Base-by-base conservation (phyloP, 2,113 vertebrate species). In the Calidris pugnax region DNA sequence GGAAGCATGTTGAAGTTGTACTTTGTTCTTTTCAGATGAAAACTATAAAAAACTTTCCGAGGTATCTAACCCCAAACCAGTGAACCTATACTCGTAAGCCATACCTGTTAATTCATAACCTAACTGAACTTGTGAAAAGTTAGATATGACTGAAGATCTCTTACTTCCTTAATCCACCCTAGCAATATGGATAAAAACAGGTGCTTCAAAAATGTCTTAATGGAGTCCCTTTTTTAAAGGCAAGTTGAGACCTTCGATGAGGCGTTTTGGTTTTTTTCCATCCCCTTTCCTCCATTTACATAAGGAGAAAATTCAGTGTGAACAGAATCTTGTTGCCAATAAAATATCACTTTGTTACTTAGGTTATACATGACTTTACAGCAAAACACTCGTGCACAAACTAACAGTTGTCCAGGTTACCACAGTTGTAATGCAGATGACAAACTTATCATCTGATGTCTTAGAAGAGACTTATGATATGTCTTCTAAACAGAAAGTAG, bases 241-340 rank as follows among this genome's bases (percentile, higher is more conserved):
- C 60, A 9, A 83, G 12, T 57, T 77, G 43, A 62, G 35, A 50
- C 18, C 14, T 80, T 62, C 10, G 9, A 21, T 48, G 33, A 67
- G 30, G 17, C 62, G n/a, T 3, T 53, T 41, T 21, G 32, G 1
- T 0, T 28, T 63, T 69, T 76, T 41, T 8, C 24, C 8, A 55
- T 4, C 5, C 2, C 24, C 1, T 9, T 12, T 9, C 7, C 2
- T 10, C 13, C 7, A n/a, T 85, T 66, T 39, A 55, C 10, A 10
- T 48, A 79, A 39, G 17, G 28, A 74, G 33, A 76, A 67, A 67
- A 82, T 28, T 32, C 35, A 77, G 3, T 19, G 6, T 2, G 6
- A 85, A 45, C 23, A 60, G 22, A 30, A 67, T 59, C 23, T 60
- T 64, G 11, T 63, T 55, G n/a, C 28, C 9, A 43, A 56, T 64